phyloP scores from a whole-genome alignment of 2,113 vertebrate species.

The Atrichornis clamosus region DNA sequence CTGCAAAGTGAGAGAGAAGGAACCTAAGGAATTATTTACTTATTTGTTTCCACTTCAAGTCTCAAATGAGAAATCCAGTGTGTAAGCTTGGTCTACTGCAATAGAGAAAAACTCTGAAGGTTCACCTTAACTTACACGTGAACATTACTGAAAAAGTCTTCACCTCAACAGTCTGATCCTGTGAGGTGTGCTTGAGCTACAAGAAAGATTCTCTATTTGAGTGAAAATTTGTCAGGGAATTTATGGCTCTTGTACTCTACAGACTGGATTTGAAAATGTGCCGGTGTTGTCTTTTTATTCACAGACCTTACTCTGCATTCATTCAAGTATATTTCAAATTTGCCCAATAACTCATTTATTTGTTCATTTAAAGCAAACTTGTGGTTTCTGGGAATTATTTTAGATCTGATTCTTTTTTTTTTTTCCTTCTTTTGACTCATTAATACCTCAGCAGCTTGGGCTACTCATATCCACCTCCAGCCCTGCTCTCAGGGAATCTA shows the following conservation, averaged over 20 bases:
- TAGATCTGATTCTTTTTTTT: background rate
- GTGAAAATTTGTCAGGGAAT: background rate
- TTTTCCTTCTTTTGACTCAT: background rate
- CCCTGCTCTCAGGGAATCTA: background rate
- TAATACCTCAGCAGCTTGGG: background rate
- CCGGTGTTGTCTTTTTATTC: background rate
- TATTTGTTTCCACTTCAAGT: background rate
- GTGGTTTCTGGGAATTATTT: background rate
- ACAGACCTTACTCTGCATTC: background rate
- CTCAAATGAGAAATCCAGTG: background rate
- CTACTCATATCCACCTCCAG: background rate
- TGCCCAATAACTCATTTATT: background rate
- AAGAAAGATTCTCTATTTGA: background rate
- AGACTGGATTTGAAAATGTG: background rate
- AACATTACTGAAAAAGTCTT: background rate
- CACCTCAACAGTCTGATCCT: background rate
- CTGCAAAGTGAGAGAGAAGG: background rate
- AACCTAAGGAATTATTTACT: background rate
- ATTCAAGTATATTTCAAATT: background rate
- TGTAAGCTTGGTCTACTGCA: background rate
- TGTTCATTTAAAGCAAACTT: background rate
- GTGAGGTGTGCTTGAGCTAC: background rate
- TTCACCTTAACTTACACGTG: background rate
- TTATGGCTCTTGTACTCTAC: background rate
- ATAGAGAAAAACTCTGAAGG: background rate